These are phyloP conservation scores for Propithecus deckenii DNA, from an alignment of 2,797 vertebrate genomes.

Conservation along the genomic window DNA sequence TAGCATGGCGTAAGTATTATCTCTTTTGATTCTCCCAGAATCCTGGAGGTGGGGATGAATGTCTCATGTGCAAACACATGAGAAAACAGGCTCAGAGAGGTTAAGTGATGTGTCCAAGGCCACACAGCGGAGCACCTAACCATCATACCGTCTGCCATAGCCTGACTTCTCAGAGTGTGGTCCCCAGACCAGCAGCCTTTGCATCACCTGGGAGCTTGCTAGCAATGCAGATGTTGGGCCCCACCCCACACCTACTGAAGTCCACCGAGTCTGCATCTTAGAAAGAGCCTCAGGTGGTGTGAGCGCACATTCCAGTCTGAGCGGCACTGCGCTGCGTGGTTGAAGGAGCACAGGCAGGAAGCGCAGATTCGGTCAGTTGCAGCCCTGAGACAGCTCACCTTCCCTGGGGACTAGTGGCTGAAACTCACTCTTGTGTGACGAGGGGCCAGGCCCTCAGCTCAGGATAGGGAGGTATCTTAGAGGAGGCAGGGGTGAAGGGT, in stretches of 20 bases:
- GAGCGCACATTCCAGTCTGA: too few relatives aligned
- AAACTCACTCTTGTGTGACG: not conserved
- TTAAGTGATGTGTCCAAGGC: not conserved
- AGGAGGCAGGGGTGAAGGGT: not conserved
- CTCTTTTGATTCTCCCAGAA: not conserved
- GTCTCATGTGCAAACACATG: not conserved
- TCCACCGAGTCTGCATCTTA: not conserved
- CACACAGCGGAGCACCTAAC: not conserved
- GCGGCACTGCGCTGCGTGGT: not conserved
- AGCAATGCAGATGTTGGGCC: not conserved
- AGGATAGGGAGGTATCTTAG: not conserved
- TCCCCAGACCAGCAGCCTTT: not conserved
- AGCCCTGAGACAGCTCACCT: not conserved
- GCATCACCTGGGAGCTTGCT: not conserved
- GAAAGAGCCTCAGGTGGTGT: not conserved
- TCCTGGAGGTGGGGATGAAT: not conserved
- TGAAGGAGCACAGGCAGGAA: not conserved
- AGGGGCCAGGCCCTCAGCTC: not conserved
- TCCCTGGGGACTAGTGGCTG: not conserved
- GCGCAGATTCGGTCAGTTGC: too few relatives aligned
- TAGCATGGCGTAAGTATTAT: not conserved
- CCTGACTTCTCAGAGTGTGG: not conserved
- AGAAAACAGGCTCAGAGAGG: constrained; percentile 4
- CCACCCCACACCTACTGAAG: not conserved
- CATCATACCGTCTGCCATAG: accelerated